These are phyloP conservation scores for Cinclus cinclus DNA, from an alignment of 2,113 vertebrate species.

Conservation along the genomic window DNA sequence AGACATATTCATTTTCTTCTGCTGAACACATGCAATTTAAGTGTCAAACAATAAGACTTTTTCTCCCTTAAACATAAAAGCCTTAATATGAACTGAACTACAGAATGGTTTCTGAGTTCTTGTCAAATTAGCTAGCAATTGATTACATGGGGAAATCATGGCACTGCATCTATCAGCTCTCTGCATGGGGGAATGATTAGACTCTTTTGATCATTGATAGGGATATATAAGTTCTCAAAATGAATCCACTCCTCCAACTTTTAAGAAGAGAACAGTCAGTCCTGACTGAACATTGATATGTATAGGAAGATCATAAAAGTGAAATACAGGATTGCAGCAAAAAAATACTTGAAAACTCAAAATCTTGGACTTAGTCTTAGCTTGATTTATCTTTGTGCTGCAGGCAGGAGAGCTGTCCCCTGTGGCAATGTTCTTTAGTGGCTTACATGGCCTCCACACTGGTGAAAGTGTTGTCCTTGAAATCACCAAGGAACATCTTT, in stretches of 20 bases:
- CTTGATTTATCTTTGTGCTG: constrained; percentile 53
- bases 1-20: background rate
- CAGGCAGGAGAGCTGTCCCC: constrained; percentile 40
- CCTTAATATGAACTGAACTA: background rate
- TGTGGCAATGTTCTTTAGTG: constrained; percentile 26
- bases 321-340: background rate
- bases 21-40: background rate
- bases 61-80: background rate
- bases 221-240: constrained; percentile 5
- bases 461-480: constrained; percentile 58
- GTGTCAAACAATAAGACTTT: background rate
- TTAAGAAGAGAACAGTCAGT: constrained; percentile 1
- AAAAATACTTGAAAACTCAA: constrained; percentile 30
- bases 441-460: constrained; percentile 28
- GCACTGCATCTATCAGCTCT: background rate
- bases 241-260: constrained; percentile 28
- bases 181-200: constrained; percentile 20
- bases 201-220: constrained; percentile 44
- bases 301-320: background rate
- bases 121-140: constrained; percentile 3
- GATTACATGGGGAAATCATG: background rate
- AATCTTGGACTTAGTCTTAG: constrained; percentile 17
- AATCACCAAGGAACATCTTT: constrained; percentile 50
- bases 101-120: background rate
- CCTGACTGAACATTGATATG: background rate